Base-by-base conservation (phyloP, 2,888 invertebrate genomes). In the Girardia tigrina region DNA sequence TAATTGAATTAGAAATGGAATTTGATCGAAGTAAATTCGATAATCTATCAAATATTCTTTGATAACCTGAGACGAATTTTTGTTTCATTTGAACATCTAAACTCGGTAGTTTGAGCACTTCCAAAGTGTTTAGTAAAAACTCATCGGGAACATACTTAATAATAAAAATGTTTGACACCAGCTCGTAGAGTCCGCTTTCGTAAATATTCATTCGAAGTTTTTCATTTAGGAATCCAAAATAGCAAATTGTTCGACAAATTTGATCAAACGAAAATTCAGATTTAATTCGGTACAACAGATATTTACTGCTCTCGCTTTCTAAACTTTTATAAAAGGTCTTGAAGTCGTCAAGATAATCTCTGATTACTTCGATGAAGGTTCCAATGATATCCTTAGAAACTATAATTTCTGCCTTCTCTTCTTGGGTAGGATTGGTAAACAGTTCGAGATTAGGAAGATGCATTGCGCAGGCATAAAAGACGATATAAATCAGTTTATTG, bases 281-380 rank as follows among this genome's bases (percentile, higher is more conserved):
- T 56, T 56, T 56, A 4, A 56, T 2, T 56, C 56, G 56, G 23
- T 56, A 56, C 23, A 56, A n/a, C 4, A 56, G n/a, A 56, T 56
- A 56, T n/a, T 56, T n/a, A 56, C 23, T 56, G 23, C 56, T 56
- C 4, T 56, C 56, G n/a, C n/a, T 12, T 6, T 56, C 56, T 20
- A 56, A 6, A 56, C n/a, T n/a, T 56, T 56, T 56, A n/a, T 56
- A 56, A 56, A 56, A 56, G 56, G 56, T 56, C 23, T 56, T 56
- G 56, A 56, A 56, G 23, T 56, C 56, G n/a, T 56, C 56, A n/a
- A 56, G 56, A 56, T 56, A 56, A n/a, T 56, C 56, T n/a, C 56
- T 4, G 23, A 56, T n/a, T 4, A 56, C 56, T 20, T 56, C 56
- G n/a, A 56, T 56, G n/a, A 56, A 56, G n/a, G n/a, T 56, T 8